These are phyloP conservation scores for Apostichopus californicus DNA, from an alignment of 35 echinoderm and acorn worm genomes.

Conservation along the genomic window DNA sequence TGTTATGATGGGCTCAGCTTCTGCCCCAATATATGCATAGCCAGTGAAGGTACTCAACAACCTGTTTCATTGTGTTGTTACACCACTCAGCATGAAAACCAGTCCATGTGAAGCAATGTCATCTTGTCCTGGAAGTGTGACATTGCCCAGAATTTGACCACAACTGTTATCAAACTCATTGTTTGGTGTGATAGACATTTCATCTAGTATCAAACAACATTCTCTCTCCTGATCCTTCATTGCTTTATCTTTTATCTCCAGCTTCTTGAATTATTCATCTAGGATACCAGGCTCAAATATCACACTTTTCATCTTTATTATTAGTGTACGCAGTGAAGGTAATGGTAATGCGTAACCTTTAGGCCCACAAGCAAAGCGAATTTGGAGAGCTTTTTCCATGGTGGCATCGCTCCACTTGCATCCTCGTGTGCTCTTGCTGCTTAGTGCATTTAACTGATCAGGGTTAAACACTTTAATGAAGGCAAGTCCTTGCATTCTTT, in stretches of 20 bases:
- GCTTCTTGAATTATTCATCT: conserved; percentile 31
- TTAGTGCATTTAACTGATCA: too few species aligned
- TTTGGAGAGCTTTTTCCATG: too few species aligned
- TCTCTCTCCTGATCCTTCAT: conserved; percentile 51
- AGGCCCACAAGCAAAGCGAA: too few species aligned
- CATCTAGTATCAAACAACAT: conserved; percentile 11
- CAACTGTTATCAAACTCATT: not conserved
- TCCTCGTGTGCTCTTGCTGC: too few species aligned
- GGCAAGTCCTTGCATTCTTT: too few species aligned
- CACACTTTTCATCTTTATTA: too few species aligned
- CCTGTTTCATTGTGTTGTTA: conserved; percentile 62
- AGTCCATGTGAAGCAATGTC: conserved; percentile 38
- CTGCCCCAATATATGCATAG: conserved; percentile 9
- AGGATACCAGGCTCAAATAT: conserved; percentile 53
- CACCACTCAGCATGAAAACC: conserved; percentile 56
- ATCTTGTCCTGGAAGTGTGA: conserved; percentile 8
- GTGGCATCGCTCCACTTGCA: too few species aligned
- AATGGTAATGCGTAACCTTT: too few species aligned
- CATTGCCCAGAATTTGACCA: not conserved
- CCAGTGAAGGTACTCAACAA: conserved; percentile 47
- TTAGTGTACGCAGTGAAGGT: too few species aligned
- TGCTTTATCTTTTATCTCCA: conserved; percentile 39
- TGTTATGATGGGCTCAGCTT: conserved; percentile 8
- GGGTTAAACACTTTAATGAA: too few species aligned
- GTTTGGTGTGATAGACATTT: conserved; percentile 7